These are phyloP conservation scores for Oasisia sp. DNA, from an alignment of 2,888 invertebrate genomes.

Conservation along the genomic window DNA sequence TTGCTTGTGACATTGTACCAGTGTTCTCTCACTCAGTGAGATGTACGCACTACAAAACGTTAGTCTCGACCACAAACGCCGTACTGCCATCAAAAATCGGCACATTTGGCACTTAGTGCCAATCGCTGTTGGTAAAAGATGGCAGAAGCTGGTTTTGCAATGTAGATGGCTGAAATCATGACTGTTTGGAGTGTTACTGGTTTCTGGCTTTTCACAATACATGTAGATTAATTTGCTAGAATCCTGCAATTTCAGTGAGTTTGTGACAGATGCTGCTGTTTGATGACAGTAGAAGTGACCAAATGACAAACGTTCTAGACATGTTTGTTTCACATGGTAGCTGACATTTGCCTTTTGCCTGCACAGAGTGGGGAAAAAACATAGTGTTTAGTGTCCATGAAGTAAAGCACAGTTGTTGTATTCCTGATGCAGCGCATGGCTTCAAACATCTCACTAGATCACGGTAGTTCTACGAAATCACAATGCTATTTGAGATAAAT, in stretches of 20 bases:
- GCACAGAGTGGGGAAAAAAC: background rate
- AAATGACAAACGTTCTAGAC: background rate
- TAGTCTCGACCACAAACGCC: background rate
- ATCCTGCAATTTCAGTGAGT: background rate
- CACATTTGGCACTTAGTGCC: background rate
- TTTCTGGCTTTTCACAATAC: background rate
- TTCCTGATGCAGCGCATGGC: background rate
- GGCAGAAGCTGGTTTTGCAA: background rate
- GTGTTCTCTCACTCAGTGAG: slow-evolving; percentile 9
- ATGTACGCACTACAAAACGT: background rate
- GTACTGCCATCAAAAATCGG: background rate
- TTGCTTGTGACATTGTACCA: background rate
- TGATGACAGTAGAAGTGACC: background rate
- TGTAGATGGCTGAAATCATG: background rate
- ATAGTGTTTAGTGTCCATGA: background rate
- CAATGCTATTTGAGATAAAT: background rate
- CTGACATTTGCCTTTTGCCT: background rate
- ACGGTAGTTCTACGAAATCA: background rate
- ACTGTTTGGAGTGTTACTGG: background rate
- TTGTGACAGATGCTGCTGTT: background rate
- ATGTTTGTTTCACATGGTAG: background rate
- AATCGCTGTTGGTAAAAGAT: background rate
- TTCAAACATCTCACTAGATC: background rate
- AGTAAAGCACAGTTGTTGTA: background rate
- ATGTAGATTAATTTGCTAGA: background rate